These are phyloP conservation scores for Anhinga anhinga DNA, from an alignment of 2,113 vertebrate genomes.

Conservation along the genomic window DNA sequence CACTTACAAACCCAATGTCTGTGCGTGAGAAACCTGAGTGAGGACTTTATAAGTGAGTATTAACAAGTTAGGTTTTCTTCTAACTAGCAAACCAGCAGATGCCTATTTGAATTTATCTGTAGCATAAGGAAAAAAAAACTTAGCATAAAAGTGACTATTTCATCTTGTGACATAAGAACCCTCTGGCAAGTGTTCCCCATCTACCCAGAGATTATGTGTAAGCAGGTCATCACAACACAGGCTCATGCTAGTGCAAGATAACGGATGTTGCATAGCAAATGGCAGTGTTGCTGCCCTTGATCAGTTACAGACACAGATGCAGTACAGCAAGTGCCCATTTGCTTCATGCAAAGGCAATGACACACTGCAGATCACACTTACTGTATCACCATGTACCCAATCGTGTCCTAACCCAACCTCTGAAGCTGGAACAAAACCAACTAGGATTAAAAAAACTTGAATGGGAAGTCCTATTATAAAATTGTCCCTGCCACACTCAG, in stretches of 20 bases:
- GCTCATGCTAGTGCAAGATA: background rate
- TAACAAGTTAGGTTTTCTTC: background rate
- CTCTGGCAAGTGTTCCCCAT: background rate
- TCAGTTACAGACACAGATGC: background rate
- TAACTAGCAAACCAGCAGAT: background rate
- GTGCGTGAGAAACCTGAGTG: background rate
- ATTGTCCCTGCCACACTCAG: background rate
- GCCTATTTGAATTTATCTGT: background rate
- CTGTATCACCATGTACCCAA: background rate
- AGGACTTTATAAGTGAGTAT: background rate
- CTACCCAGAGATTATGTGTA: background rate
- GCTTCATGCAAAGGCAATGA: background rate
- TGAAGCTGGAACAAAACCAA: background rate
- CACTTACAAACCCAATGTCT: background rate
- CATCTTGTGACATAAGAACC: background rate
- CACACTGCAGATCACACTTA: background rate
- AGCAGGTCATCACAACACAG: background rate
- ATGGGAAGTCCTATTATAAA: background rate
- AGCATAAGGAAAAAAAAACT: background rate
- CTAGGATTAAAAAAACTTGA: background rate
- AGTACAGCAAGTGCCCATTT: background rate
- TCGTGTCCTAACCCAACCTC: fast-evolving
- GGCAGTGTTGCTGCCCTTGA: background rate
- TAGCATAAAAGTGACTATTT: background rate
- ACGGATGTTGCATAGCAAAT: fast-evolving